Evolutionary conservation across 2,797 vertebrate genomes (phyloP), one percentile per base, ranked within the genome.

Genomic region (Phoeniculus purpureus): DNA sequence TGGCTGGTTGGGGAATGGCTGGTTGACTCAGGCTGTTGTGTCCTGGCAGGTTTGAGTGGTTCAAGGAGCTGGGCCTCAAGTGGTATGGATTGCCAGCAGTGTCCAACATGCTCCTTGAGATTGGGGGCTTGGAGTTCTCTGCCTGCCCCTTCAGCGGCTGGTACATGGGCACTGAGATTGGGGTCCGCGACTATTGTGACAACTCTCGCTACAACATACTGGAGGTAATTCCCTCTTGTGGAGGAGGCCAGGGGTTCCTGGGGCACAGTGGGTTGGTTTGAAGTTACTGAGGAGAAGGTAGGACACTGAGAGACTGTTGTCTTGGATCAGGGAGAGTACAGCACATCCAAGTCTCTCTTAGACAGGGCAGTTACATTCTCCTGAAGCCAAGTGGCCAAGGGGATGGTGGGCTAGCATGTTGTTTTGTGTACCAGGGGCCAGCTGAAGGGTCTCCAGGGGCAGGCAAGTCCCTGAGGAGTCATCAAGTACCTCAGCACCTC

Each of bases 131-230:
- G 96, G 99, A 99, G 97, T 99, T 99, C 96, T 98, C 98, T 0
- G 98, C 98, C 81, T 99, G 99, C 71, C 99, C 99, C 89, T 99
- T 99, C 98, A 99, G 99, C 0, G 99, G 99, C 91, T 99, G 99
- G 99, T 99, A 99, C 98, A 99, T 99, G 99, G 99, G 99, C 94
- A 99, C 99, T 0, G 99, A 99, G 97, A 99, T 99, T 1, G 99
- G 99, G 2, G 99, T 99, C 79, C 98, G 99, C 3, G 99, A 99
- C 97, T 99, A 99, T 95, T 99, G 99, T 10, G 99, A 99, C 97
- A 98, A 94, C 94, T 99, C 98, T 2, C 98, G 99, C 91, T 99
- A 99, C 98, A 99, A 99, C 97, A 98, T 99, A 78, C 97, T 99
- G 85, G 99, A 99, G 99, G 99, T 99, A 97, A 90, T 10, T 37